phyloP scores from a whole-genome alignment of 2,113 vertebrate species.

The Lontra canadensis region DNA sequence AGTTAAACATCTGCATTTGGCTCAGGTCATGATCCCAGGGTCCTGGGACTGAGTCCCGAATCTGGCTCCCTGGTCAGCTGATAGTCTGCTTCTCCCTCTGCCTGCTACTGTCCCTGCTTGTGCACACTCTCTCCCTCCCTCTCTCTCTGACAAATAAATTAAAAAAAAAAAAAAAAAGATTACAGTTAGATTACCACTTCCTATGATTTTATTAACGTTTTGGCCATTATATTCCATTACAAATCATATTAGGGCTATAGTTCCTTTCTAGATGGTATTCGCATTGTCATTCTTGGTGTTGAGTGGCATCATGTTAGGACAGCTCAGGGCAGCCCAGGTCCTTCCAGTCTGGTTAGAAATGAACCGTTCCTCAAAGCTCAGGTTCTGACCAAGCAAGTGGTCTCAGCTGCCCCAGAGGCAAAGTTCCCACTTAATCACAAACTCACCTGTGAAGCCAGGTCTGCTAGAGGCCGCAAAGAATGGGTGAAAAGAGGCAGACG shows the following conservation, averaged over 20 bases:
- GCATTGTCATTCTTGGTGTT: background rate
- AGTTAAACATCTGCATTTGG: too few relatives aligned
- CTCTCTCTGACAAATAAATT: too few relatives aligned
- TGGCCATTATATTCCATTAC: background rate
- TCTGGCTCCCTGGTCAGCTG: too few relatives aligned
- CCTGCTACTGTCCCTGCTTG: too few relatives aligned
- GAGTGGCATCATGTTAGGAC: background rate
- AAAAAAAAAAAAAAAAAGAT: too few relatives aligned
- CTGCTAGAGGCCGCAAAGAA: background rate
- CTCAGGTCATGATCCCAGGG: too few relatives aligned
- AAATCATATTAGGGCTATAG: background rate
- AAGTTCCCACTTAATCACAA: background rate
- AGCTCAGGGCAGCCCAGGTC: background rate
- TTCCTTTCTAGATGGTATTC: background rate
- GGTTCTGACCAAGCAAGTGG: slow-evolving; percentile 31
- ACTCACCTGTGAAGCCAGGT: background rate
- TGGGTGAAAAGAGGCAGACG: background rate
- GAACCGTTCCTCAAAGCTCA: background rate
- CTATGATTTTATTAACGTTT: background rate
- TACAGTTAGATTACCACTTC: background rate
- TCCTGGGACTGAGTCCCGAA: too few relatives aligned
- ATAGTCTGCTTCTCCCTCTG: too few relatives aligned
- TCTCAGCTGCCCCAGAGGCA: background rate
- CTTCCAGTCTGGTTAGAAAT: background rate
- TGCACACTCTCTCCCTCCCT: too few relatives aligned